These are phyloP conservation scores for Chaenocephalus aceratus DNA, from an alignment of 2,113 vertebrate genomes.

Conservation along the genomic window DNA sequence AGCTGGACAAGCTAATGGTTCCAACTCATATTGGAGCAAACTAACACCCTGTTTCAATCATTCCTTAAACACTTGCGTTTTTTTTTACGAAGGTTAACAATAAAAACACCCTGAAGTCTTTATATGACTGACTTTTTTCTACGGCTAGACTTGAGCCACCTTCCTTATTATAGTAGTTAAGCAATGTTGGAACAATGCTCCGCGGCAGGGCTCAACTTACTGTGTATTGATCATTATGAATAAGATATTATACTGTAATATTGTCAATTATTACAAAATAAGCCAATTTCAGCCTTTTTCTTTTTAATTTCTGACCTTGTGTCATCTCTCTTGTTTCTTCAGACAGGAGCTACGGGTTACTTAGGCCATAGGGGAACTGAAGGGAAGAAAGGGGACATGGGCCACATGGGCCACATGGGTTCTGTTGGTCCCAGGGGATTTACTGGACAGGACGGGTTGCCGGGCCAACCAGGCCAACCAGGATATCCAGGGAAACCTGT, in stretches of 20 bases:
- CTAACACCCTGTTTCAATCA: not conserved
- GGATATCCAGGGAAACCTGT: slow-evolving; percentile 85
- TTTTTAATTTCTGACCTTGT: not conserved
- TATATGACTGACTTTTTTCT: not conserved
- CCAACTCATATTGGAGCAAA: not conserved
- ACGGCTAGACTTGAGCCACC: not conserved
- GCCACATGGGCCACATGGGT: slow-evolving; percentile 70
- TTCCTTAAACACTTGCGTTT: not conserved
- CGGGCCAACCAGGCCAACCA: slow-evolving; percentile 80
- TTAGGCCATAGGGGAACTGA: slow-evolving; percentile 71
- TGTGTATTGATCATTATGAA: not conserved
- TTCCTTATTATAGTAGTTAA: not conserved
- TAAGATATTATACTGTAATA: no score
- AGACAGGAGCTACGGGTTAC: slow-evolving; percentile 80
- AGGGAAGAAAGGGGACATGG: slow-evolving; percentile 80
- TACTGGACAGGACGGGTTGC: slow-evolving; percentile 79
- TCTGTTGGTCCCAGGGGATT: slow-evolving; percentile 76
- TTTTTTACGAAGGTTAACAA: not conserved
- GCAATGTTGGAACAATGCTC: not conserved
- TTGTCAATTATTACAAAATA: not conserved
- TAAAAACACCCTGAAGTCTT: not conserved
- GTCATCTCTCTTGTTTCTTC: not conserved
- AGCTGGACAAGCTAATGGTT: not conserved
- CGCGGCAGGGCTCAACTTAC: not conserved
- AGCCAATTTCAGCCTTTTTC: not conserved